These are phyloP conservation scores for Drosophila ogumai DNA, from an alignment of 1,140 invertebrate genomes.

Conservation along the genomic window DNA sequence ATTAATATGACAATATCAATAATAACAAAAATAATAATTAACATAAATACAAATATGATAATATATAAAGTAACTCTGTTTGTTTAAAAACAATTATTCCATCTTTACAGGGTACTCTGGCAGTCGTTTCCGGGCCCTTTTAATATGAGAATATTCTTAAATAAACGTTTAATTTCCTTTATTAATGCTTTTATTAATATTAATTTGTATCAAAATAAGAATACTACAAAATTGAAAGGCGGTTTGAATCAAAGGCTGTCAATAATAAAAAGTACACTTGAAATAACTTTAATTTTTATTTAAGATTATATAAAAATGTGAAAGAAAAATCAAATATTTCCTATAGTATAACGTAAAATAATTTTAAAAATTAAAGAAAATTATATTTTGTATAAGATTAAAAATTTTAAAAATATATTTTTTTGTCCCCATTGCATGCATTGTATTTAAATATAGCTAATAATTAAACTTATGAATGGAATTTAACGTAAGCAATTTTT, in stretches of 20 bases:
- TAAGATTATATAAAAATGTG: not conserved
- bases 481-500: no score
- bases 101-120: not conserved
- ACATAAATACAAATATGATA: no score
- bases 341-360: no score
- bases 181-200: slow-evolving; percentile 27
- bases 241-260: slow-evolving; percentile 6
- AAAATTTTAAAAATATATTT: no score
- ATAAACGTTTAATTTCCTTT: slow-evolving; percentile 4
- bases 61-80: no score
- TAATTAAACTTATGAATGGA: no score
- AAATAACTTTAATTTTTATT: not conserved
- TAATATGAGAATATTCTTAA: slow-evolving; percentile 2
- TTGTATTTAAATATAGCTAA: no score
- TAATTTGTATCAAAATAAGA: slow-evolving; percentile 38
- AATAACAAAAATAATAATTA: no score
- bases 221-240: slow-evolving; percentile 1
- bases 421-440: no score
- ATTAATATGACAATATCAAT: no score
- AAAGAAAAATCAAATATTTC: not conserved
- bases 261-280: slow-evolving; percentile 7
- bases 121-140: not conserved
- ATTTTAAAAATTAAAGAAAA: no score
- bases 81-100: not conserved
- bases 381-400: no score